A percentile compares a stretch with the other conserved stretches of the same genome.
phyloP scores from a whole-genome alignment of 2,113 vertebrate genomes.

The Potamarius usumacintae region DNA sequence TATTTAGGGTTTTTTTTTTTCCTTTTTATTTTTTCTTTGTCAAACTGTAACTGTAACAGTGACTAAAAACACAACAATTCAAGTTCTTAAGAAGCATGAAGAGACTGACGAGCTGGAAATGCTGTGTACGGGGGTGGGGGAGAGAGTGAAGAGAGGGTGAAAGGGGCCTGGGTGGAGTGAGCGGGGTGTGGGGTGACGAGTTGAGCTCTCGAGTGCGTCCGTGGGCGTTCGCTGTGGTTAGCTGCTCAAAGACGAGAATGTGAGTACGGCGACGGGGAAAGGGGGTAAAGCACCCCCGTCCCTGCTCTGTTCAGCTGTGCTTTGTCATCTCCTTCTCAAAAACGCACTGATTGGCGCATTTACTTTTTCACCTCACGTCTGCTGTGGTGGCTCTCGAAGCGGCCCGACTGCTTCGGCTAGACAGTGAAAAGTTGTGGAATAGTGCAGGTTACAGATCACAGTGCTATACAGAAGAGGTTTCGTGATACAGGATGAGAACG shows the following conservation, averaged over 20 bases:
- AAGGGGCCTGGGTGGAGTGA: slow-evolving; percentile 6
- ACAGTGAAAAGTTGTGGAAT: neutral
- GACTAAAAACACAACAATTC: slow-evolving; percentile 26
- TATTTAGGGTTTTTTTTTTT: neutral
- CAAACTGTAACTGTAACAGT: neutral
- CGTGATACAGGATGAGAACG: slow-evolving; percentile 37
- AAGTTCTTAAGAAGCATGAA: neutral
- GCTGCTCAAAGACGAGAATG: slow-evolving; percentile 25
- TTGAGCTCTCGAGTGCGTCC: slow-evolving; percentile 48
- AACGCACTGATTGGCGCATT: slow-evolving; percentile 33
- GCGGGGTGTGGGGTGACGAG: slow-evolving; percentile 21
- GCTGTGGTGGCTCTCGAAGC: neutral
- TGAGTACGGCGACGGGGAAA: slow-evolving; percentile 33
- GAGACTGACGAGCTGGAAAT: slow-evolving; percentile 27
- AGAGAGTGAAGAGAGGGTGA: slow-evolving; percentile 1
- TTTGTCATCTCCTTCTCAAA: slow-evolving; percentile 44
- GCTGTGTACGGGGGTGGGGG: slow-evolving; percentile 12
- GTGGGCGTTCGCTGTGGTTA: slow-evolving; percentile 64
- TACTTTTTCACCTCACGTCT: slow-evolving; percentile 1
- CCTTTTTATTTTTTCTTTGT: neutral
- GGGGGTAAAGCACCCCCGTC: neutral
- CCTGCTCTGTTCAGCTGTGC: slow-evolving; percentile 5
- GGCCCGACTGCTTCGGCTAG: neutral
- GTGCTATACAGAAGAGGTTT: slow-evolving; percentile 3
- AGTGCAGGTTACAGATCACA: neutral